phyloP scores from a whole-genome alignment of 2,797 vertebrate genomes.

The Pogoniulus pusillus region DNA sequence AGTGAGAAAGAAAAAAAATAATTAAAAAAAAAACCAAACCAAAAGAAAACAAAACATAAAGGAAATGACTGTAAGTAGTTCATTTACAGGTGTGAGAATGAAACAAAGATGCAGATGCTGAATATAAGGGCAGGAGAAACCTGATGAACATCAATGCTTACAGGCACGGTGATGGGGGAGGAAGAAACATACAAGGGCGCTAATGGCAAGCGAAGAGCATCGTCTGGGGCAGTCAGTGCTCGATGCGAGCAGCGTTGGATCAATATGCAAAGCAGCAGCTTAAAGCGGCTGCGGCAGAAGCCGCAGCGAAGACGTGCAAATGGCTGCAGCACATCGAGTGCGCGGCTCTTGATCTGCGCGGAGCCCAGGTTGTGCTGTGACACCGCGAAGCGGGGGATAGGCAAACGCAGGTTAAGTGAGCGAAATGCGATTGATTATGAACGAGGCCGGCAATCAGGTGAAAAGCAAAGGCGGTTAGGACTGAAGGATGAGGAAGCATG shows the following conservation, averaged over 20 bases:
- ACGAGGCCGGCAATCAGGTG: slow-evolving; percentile 9
- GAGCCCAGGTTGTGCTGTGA: not conserved
- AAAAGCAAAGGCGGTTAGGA: slow-evolving; percentile 15
- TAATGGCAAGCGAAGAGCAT: slow-evolving; percentile 50
- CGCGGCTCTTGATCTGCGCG: slow-evolving; percentile 30
- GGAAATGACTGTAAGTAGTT: not conserved
- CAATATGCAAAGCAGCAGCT: slow-evolving; percentile 57
- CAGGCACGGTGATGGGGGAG: not conserved
- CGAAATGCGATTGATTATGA: slow-evolving; percentile 51
- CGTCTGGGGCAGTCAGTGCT: slow-evolving; percentile 47
- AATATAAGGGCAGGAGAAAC: slow-evolving; percentile 3
- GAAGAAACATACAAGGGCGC: slow-evolving; percentile 1
- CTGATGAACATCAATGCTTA: slow-evolving; percentile 9
- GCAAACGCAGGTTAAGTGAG: slow-evolving; percentile 39
- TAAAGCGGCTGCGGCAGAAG: slow-evolving; percentile 18
- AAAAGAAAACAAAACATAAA: not conserved
- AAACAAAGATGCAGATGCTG: slow-evolving; percentile 44
- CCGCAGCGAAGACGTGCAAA: slow-evolving; percentile 7
- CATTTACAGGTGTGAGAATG: not conserved
- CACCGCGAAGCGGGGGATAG: not conserved
- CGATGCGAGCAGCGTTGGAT: not conserved
- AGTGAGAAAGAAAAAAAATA: no score
- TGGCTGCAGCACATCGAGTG: slow-evolving; percentile 6
- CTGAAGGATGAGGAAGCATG: not conserved
- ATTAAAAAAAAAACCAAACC: no score